Evolutionary conservation across 2,797 vertebrate genomes (phyloP).

Genomic region (Distichodus sexfasciatus): DNA sequence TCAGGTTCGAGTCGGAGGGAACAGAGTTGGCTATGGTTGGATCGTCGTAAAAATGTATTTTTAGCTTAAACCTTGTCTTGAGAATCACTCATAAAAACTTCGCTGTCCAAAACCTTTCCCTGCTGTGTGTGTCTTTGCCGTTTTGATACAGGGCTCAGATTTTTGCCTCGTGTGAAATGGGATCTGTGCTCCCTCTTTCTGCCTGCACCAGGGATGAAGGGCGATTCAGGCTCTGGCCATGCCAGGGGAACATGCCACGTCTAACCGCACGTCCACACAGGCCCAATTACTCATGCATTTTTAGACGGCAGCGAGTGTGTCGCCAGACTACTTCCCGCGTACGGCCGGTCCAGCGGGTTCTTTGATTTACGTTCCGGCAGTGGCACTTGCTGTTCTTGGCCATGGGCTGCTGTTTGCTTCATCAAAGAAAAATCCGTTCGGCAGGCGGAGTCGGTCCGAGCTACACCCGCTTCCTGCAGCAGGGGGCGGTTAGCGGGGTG

Average conservation of each 20-base stretch:
- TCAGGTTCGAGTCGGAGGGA: conserved; percentile 62
- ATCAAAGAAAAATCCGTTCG: conserved; percentile 82
- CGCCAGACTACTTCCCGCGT: conserved; percentile 75
- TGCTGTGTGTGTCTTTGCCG: conserved; percentile 19
- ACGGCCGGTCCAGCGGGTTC: conserved; percentile 79
- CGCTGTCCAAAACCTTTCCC: conserved; percentile 29
- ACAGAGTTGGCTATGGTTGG: conserved; percentile 62
- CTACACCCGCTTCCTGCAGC: conserved; percentile 50
- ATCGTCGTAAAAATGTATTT: conserved; percentile 73
- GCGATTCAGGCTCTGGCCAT: conserved; percentile 47
- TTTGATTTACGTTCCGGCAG: conserved; percentile 82
- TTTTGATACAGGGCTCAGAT: conserved; percentile 52
- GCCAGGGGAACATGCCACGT: conserved; percentile 67
- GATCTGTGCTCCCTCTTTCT: conserved; percentile 39
- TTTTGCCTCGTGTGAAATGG: conserved; percentile 59
- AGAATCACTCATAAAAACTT: conserved; percentile 61
- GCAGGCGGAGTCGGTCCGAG: conserved; percentile 59
- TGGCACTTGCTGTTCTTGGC: conserved; percentile 85
- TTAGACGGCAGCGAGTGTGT: conserved; percentile 76
- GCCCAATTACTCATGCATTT: conserved; percentile 81
- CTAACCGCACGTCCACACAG: conserved; percentile 75
- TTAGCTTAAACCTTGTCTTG: conserved; percentile 66
- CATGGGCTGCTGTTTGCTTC: conserved; percentile 69
- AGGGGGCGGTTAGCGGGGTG: background rate
- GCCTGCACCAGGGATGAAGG: conserved; percentile 45